phyloP scores from a whole-genome alignment of 2,888 invertebrate species.

The Stenolophus ochropezus region DNA sequence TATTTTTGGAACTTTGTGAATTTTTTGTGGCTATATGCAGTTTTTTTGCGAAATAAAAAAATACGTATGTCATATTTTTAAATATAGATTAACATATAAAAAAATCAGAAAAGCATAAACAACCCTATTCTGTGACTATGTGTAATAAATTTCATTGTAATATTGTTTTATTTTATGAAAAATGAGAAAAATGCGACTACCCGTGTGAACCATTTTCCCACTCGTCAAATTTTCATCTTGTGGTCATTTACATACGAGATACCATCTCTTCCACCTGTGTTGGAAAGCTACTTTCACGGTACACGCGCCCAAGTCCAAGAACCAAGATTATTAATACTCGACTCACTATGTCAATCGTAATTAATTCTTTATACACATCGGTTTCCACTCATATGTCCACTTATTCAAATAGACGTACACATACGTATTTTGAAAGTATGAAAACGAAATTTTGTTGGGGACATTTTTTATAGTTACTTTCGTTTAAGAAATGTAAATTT shows the following conservation, averaged over 20 bases:
- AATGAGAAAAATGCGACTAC: background rate
- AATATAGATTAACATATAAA: too few species aligned
- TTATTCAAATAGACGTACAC: constrained; percentile 2
- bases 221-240: background rate
- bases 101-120: too few species aligned
- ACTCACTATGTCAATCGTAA: background rate
- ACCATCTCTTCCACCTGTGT: constrained; percentile 15
- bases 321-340: background rate
- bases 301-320: background rate
- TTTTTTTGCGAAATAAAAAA: too few species aligned
- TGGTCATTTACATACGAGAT: constrained; percentile 2
- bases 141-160: too few species aligned
- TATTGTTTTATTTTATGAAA: background rate
- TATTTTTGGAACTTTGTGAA: too few species aligned
- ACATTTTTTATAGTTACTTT: background rate
- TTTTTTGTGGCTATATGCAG: too few species aligned
- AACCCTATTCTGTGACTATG: too few species aligned
- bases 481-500: constrained; percentile 15
- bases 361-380: background rate
- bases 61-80: too few species aligned
- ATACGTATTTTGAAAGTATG: constrained; percentile 20
- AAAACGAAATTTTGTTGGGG: background rate
- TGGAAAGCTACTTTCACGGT: constrained; percentile 28
- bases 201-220: background rate
- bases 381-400: background rate